Percentiles rank a stretch among this genome's conserved stretches.
phyloP scores from a whole-genome alignment of 92 coral and sea anemone species.

The Hydrozoanthus gracilis region DNA sequence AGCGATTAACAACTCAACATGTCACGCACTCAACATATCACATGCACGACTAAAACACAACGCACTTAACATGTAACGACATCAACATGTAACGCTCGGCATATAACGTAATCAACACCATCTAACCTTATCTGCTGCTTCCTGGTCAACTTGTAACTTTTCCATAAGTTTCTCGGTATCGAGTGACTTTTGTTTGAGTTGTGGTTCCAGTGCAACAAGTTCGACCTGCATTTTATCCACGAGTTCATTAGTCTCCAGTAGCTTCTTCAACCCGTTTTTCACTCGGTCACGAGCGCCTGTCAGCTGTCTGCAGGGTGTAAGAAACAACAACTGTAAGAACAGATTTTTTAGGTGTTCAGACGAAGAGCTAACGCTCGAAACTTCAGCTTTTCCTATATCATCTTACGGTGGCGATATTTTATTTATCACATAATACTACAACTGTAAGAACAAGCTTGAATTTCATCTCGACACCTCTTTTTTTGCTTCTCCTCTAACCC shows the following conservation, averaged over 20 bases:
- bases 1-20: neutral
- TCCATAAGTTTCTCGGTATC: conserved; percentile 99
- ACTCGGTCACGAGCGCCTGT: conserved; percentile 98
- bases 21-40: neutral
- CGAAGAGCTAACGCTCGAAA: neutral
- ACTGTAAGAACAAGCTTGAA: neutral
- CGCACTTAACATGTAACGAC: neutral
- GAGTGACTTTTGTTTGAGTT: conserved; percentile 91
- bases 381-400: neutral
- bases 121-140: conserved; percentile 93
- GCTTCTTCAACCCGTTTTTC: conserved; percentile 93
- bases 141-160: conserved; percentile 96
- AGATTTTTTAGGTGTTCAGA: neutral
- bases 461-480: neutral
- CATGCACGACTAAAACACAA: neutral
- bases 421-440: neutral
- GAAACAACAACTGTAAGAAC: neutral
- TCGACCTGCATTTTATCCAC: conserved; percentile 98
- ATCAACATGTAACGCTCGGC: neutral
- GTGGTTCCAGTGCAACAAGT: conserved; percentile 95
- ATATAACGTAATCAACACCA: neutral
- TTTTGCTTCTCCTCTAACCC: too few species aligned
- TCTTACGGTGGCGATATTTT: neutral
- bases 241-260: conserved; percentile 93
- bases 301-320: conserved; percentile 71